phyloP scores from a whole-genome alignment of 2,888 invertebrate species.

The Nycteola revayana region DNA sequence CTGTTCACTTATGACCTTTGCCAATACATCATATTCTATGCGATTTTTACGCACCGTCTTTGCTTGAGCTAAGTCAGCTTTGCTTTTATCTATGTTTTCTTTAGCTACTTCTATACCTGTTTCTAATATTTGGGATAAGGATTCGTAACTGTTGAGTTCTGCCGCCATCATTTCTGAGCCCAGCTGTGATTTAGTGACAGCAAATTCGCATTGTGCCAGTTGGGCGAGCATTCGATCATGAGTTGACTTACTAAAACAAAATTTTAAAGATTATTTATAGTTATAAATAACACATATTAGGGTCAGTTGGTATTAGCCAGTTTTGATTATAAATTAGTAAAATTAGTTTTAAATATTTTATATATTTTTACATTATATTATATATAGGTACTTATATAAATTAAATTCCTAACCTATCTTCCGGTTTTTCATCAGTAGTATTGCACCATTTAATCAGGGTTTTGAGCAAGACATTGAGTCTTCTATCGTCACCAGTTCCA shows the following conservation, averaged over 20 bases:
- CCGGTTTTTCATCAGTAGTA: slow-evolving; percentile 83
- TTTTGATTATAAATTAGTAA: too few relatives aligned
- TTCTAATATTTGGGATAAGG: slow-evolving; percentile 89
- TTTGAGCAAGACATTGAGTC: slow-evolving; percentile 92
- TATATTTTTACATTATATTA: too few relatives aligned
- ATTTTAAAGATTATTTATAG: too few relatives aligned
- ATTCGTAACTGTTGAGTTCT: slow-evolving; percentile 91
- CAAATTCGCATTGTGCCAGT: slow-evolving; percentile 93
- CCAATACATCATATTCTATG: slow-evolving; percentile 95
- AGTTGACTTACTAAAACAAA: slow-evolving; percentile 82
- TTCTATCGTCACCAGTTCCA: slow-evolving; percentile 97
- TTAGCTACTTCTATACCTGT: slow-evolving; percentile 90
- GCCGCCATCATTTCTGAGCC: slow-evolving; percentile 91
- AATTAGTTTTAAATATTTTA: too few relatives aligned
- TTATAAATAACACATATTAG: background rate
- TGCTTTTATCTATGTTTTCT: slow-evolving; percentile 90
- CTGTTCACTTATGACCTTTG: slow-evolving; percentile 94
- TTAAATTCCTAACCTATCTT: slow-evolving; percentile 80
- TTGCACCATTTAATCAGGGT: slow-evolving; percentile 91
- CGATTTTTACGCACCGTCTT: slow-evolving; percentile 94
- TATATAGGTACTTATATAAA: too few relatives aligned
- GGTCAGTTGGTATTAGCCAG: too few relatives aligned
- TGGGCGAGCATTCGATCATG: slow-evolving; percentile 92
- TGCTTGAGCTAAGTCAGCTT: slow-evolving; percentile 90
- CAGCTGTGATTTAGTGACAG: slow-evolving; percentile 91